Conservation (phyloP, 1,140 invertebrate genomes). For the Ooceraea biroi region DNA sequence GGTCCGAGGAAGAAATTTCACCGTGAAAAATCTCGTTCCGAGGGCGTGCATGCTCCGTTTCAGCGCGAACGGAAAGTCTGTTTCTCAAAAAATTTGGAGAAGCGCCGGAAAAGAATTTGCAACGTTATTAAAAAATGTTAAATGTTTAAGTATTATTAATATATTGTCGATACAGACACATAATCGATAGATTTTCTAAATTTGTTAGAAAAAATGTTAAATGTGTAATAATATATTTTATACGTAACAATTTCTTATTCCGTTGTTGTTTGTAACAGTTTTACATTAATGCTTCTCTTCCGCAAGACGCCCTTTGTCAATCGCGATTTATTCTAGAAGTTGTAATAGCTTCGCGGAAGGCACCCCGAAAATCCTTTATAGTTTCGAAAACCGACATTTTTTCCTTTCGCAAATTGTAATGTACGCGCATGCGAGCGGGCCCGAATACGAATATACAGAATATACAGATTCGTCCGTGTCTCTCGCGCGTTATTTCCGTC, state of each 20-base stretch:
- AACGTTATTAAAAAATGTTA: not conserved
- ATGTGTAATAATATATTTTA: no score
- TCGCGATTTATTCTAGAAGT: not conserved
- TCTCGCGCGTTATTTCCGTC: slow-evolving; percentile 42
- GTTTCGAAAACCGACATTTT: not conserved
- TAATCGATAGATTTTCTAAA: no score
- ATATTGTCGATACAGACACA: not conserved
- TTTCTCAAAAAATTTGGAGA: slow-evolving; percentile 34
- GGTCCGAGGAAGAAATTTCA: slow-evolving; percentile 34
- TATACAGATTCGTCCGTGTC: not conserved
- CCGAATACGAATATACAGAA: no score
- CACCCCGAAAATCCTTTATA: not conserved
- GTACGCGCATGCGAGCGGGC: slow-evolving; percentile 5
- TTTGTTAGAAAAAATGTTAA: no score
- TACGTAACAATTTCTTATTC: not conserved
- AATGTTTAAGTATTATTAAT: not conserved
- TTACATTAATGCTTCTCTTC: not conserved
- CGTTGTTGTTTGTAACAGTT: not conserved
- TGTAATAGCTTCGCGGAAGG: not conserved
- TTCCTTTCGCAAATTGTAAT: slow-evolving; percentile 8
- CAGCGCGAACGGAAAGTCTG: slow-evolving; percentile 20
- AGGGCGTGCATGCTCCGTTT: not conserved
- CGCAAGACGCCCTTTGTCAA: not conserved
- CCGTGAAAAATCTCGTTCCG: slow-evolving; percentile 24
- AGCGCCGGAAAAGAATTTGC: not conserved